Base-by-base conservation (phyloP, 2,888 invertebrate species). In the Ectropis crepuscularia region DNA sequence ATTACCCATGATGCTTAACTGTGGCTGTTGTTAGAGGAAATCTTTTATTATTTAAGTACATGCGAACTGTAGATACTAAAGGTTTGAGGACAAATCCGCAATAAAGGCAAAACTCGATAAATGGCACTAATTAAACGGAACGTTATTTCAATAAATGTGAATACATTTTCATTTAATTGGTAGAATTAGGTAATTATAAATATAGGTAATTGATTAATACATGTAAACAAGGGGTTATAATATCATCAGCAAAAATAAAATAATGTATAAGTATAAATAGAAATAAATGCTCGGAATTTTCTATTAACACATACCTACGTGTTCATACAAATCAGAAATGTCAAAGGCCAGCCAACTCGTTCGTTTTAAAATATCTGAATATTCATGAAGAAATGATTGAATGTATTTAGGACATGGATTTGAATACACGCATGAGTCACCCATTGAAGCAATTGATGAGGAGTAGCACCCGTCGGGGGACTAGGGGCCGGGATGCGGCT, bases 371-470 rank as follows among this genome's bases (percentile, higher is more conserved):
- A 45, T 16, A 57, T 59, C 49, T 72, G 57, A 73, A 66, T 70
- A 77, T 78, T 78, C 72, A 79, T 75, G 61, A 71, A 67, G 69
- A 75, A 68, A 63, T 74, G 71, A 76, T 77, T 75, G 65, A 63
- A 73, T 74, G 75, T 73, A 78, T 79, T 76, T 73, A 71, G 75
- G 64, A 69, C 77, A 72, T 68, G 61, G 63, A 59, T 76, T 76
- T 75, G 70, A 77, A 73, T 69, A 70, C 54, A 71, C 70, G 73
- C 79, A 74, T 77, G 70, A 79, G 68, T 71, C 66, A 74, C 70
- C 76, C 76, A 80, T 86, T 83, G 75, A 77, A 76, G 74, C 79
- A 82, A 83, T 80, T 78, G 77, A 70, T 70, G 64, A 74, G 66
- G 63, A 64, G 55, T 43, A 38, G 16, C 48, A 37, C 60, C 38